Percentiles rank a stretch among this genome's conserved stretches.
Evolutionary conservation across 2,888 invertebrate genomes (phyloP).

Genomic region (Drosophila rubida): DNA sequence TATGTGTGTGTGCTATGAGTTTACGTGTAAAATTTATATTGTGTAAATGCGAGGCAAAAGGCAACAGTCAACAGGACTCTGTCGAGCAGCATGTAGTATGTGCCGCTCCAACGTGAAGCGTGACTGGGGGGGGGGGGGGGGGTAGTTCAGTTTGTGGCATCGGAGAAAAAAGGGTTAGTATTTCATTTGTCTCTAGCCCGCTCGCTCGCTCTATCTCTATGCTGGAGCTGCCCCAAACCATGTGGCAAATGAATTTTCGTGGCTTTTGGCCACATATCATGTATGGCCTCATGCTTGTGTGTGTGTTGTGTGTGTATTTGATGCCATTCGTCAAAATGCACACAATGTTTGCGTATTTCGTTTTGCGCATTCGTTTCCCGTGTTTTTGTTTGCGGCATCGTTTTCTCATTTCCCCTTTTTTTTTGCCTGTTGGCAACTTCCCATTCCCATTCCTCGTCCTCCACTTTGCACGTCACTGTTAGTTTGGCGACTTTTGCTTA

Average conservation of each 20-base stretch:
- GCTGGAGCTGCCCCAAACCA: not conserved
- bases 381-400: constrained; percentile 54
- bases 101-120: not conserved
- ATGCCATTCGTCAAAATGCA: constrained; percentile 67
- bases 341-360: constrained; percentile 47
- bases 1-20: constrained; percentile 28
- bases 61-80: constrained; percentile 35
- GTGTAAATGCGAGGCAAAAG: constrained; percentile 61
- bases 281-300: constrained; percentile 4
- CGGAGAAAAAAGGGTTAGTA: constrained; percentile 58
- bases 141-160: constrained; percentile 19
- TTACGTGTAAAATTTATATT: constrained; percentile 70
- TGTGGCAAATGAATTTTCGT: constrained; percentile 68
- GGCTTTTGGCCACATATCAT: constrained; percentile 51
- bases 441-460: no score
- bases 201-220: not conserved
- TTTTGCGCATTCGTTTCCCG: constrained; percentile 16
- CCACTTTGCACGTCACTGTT: not conserved
- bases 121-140: not conserved
- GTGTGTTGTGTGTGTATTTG: constrained; percentile 32
- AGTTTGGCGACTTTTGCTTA: constrained; percentile 12
- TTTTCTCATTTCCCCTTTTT: constrained; percentile 40
- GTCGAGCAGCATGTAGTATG: constrained; percentile 8
- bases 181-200: constrained; percentile 22
- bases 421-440: not conserved